These are phyloP conservation scores for Lucilia cuprina DNA, from an alignment of 1,140 invertebrate species.

Conservation along the genomic window DNA sequence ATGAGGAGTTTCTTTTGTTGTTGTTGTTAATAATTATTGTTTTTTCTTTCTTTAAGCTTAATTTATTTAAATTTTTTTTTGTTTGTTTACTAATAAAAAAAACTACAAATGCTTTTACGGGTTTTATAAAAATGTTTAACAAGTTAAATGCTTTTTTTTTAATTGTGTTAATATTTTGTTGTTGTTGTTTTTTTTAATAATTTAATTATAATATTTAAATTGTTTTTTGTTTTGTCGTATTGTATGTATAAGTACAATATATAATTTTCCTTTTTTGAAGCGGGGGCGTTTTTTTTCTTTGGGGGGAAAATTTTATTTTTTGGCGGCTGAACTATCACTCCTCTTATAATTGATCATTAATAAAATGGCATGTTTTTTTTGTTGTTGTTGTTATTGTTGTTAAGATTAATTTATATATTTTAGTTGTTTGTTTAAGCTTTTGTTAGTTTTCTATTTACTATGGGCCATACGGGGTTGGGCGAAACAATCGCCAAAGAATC, in stretches of 20 bases:
- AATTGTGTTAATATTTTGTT: neutral
- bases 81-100: neutral
- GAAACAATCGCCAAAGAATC: conserved; percentile 84
- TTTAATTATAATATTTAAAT: conserved; percentile 2
- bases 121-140: conserved; percentile 23
- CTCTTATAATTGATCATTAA: neutral
- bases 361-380: neutral
- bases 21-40: too few species aligned
- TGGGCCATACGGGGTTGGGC: conserved; percentile 52
- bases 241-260: conserved; percentile 32
- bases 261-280: neutral
- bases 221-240: neutral
- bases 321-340: neutral
- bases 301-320: too few species aligned
- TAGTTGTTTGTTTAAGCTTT: neutral
- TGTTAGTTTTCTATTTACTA: conserved; percentile 47
- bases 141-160: conserved; percentile 12
- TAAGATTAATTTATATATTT: neutral
- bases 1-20: neutral
- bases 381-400: neutral
- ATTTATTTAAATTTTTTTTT: conserved; percentile 12
- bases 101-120: conserved; percentile 22
- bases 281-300: too few species aligned
- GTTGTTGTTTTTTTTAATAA: neutral
- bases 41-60: neutral